Base-by-base conservation (phyloP, 2,113 vertebrate genomes). In the Neotoma lepida region DNA sequence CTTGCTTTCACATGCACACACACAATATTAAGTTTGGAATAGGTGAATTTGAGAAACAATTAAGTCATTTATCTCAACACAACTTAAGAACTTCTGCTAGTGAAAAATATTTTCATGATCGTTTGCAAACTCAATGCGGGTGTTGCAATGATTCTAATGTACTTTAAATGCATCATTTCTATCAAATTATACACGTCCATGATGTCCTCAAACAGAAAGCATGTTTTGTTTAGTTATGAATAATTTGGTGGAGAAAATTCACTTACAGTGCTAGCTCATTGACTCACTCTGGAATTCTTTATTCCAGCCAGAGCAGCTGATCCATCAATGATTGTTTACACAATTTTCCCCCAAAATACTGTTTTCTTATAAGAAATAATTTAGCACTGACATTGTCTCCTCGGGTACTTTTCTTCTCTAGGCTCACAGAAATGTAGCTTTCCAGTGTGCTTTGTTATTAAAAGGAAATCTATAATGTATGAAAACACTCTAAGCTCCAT, bases 311-410 rank as follows among this genome's bases (percentile, higher is more conserved):
- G 39, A 94, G 41, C 95, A 94, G 89, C 91, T 97, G 93, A 78
- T 80, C 74, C 44, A 4, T 82, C 64, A 71, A 39, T 90, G 87
- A 61, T 61, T 92, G 76, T 94, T 96, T 88, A 85, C 71, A 76
- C 9, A 44, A 28, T 49, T 89, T 89, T 85, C 4, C 24, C 33
- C 93, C 28, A 68, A 91, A 93, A 86, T 86, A 58, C 41, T 92
- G 74, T 22, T 88, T 86, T 91, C 86, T 64, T 87, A 58, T 82
- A 93, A 85, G 84, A 94, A 95, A 90, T 86, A 93, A 93, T 94
- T 97, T 85, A 85, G 58, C 26, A 66, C 88, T 8, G n/a, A 89
- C 41, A 70, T 0, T 58, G 46, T 94, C 61, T 90, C 91, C 22
- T 70, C 58, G 39, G 70, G 41, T 56, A 51, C 30, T 87, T 89